A percentile compares a stretch with the other conserved stretches of the same genome.
These are phyloP conservation scores for Armadillidium nasatum DNA, from an alignment of 1,140 invertebrate genomes.

Conservation along the genomic window DNA sequence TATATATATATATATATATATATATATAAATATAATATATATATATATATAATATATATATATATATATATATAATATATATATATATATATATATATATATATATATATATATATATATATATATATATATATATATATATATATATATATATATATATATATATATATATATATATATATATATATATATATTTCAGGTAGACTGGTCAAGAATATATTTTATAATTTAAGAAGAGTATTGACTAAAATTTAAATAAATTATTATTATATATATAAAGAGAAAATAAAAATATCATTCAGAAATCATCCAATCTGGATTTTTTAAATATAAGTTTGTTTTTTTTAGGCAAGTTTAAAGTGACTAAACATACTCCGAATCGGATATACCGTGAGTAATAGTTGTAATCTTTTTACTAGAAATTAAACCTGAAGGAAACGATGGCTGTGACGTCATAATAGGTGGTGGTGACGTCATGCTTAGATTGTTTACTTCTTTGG, in stretches of 20 bases:
- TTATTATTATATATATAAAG: neutral
- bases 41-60: too few relatives aligned
- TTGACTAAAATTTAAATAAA: too few relatives aligned
- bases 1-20: slow-evolving; percentile 11
- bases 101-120: too few relatives aligned
- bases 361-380: neutral
- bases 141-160: neutral
- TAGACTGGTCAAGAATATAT: too few relatives aligned
- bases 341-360: neutral
- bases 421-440: slow-evolving; percentile 12
- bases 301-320: neutral
- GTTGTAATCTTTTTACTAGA: neutral
- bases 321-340: neutral
- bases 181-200: too few relatives aligned
- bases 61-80: too few relatives aligned
- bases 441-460: neutral
- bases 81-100: too few relatives aligned
- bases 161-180: slow-evolving; percentile 3
- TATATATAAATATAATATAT: slow-evolving; percentile 5
- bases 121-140: slow-evolving; percentile 17
- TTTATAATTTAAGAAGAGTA: too few relatives aligned
- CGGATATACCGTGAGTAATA: neutral
- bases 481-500: slow-evolving; percentile 1
- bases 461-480: neutral
- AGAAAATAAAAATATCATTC: neutral